Conservation (phyloP, 2,797 vertebrate species). For the Okamejei kenojei region DNA sequence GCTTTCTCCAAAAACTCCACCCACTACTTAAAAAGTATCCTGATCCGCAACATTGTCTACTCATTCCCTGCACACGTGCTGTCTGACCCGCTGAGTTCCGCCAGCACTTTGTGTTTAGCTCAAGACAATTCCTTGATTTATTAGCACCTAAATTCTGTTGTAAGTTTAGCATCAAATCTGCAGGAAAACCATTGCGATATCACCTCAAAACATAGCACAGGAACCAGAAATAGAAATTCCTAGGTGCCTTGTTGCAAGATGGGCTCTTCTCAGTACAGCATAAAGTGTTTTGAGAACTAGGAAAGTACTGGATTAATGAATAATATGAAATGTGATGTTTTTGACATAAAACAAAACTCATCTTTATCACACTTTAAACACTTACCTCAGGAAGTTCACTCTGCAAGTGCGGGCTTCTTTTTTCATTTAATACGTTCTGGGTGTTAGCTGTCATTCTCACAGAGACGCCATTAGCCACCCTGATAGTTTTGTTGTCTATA, state of each 20-base stretch:
- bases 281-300: not conserved
- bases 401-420: not conserved
- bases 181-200: not conserved
- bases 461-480: not conserved
- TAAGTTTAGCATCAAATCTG: not conserved
- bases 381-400: not conserved
- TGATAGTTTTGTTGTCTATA: constrained; percentile 17
- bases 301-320: constrained; percentile 6
- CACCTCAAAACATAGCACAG: not conserved
- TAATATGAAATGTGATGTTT: constrained; percentile 27
- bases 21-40: too few relatives aligned
- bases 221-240: not conserved
- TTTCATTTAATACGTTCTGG: not conserved
- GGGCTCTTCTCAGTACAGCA: not conserved
- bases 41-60: too few relatives aligned
- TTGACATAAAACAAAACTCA: not conserved
- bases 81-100: too few relatives aligned
- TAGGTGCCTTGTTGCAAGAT: not conserved
- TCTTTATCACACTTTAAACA: constrained; percentile 31
- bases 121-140: not conserved
- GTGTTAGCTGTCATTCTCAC: constrained; percentile 36
- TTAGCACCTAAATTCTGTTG: not conserved
- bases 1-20: too few relatives aligned
- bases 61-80: too few relatives aligned
- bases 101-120: too few relatives aligned